Evolutionary conservation across 2,797 vertebrate genomes (phyloP), one percentile per base, ranked within the genome.

Genomic region (Lagorchestes hirsutus): DNA sequence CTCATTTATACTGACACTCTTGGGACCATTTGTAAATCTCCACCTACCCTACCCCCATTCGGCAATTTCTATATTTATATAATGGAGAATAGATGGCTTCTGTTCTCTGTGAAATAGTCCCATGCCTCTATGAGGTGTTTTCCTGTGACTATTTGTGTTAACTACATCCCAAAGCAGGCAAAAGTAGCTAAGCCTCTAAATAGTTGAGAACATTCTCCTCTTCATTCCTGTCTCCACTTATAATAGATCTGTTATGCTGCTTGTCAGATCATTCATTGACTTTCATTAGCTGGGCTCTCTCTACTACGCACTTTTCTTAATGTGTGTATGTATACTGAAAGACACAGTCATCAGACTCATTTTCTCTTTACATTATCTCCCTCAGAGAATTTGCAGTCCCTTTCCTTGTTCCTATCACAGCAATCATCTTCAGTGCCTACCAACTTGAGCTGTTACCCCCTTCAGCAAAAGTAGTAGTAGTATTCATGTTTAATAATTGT

Each of bases 401-500:
- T 82, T 46, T 46, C 40, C n/a, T 46, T 82, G 74, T 82, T n/a
- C 18, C 40, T 46, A 11, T 46, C 40, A 3, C 0, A 82, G 40
- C 40, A 82, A 52, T 52, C 22, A 82, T 82, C 40, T 46, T 82
- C 74, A 82, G 22, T 82, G 18, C 9, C 40, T 82, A 46, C 74
- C 40, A 82, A 46, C 22, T 82, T 82, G 22, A 82, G 40, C 22
- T 92, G 94, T 94, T 91, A 16, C 16, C 67, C 3, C 92, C 58
- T 2, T 54, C 74, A 96, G 50, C 52, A 93, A 95, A 93, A 91
- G 14, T 54, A 28, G 22, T 34, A 96, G n/a, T 94, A 22, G 1
- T 87, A 0, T 90, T 87, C 57, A 96, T 50, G n/a, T 14, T 55
- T 94, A 95, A 92, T 91, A 95, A 91, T 56, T 93, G 27, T 93